Evolutionary conservation across 1,140 invertebrate genomes (phyloP), one percentile per base, ranked within the genome.

Genomic region (Zophobas morio): DNA sequence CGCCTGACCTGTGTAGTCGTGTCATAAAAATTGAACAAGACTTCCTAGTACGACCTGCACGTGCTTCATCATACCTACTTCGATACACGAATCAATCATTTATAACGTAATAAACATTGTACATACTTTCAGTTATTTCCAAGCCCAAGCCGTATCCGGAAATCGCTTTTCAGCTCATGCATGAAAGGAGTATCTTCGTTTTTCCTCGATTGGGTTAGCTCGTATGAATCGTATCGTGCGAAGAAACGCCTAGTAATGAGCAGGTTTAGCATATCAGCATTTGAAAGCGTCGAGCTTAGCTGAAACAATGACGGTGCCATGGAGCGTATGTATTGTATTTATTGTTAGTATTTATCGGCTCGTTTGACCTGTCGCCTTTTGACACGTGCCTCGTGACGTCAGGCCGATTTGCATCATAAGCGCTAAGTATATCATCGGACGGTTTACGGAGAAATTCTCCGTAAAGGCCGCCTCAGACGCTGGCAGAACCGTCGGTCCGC

Each of bases 281-380:
- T 66, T 66, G 60, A 66, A 66, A 66, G 60, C 60, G 39, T 66
- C 39, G 60, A 66, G 60, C 60, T 60, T 66, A 66, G 60, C 60
- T 66, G 60, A 54, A 72, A 72, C 70, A 72, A 72, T 72, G 54
- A 73, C 71, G 56, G 5, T 20, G 54, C 35, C 49, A 51, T 56
- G 54, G 71, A 54, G 39, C 8, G 56, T 33, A 47, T 63, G 74
- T 37, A 75, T 75, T 75, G 74, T 75, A 66, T 63, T 75, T 75
- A 75, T 75, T 75, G 73, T 75, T 75, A 75, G 73, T 75, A 78
- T 71, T 70, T 74, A 80, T 80, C 77, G 75, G 56, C 72, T 74
- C 60, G 54, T 74, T 70, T 78, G 74, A 71, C 70, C 60, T 78
- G 76, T 78, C 79, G 78, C 79, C 79, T 80, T 80, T 80, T 78